A percentile compares a stretch with the other conserved stretches of the same genome.
Conservation (phyloP, 1,140 invertebrate genomes). For the Musca vetustissima region DNA sequence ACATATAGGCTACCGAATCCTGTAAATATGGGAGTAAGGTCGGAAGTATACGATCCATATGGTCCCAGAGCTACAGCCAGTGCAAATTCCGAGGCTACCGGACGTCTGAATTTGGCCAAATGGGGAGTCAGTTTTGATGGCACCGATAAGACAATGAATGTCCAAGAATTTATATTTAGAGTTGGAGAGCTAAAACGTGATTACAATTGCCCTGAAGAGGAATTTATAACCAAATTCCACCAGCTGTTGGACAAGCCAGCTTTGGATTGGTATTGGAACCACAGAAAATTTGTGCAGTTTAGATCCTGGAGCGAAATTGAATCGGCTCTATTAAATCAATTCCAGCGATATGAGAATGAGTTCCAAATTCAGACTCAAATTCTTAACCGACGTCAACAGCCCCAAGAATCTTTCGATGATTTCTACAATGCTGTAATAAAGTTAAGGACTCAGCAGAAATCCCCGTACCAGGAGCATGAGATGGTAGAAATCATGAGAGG, state of each 20-base stretch:
- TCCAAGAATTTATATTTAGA: neutral
- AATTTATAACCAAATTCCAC: neutral
- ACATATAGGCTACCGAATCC: too few species aligned
- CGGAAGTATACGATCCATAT: too few species aligned
- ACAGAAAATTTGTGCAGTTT: neutral
- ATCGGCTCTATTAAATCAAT: neutral
- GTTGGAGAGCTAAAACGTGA: neutral
- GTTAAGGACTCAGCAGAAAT: neutral
- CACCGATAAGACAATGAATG: neutral
- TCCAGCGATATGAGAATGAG: neutral
- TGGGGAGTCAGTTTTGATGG: constrained; percentile 4
- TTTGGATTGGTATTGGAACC: neutral
- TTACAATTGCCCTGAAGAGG: neutral
- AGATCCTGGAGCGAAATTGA: neutral
- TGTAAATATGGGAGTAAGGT: neutral
- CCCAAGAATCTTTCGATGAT: neutral
- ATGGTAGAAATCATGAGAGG: neutral
- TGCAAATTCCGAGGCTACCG: too few species aligned
- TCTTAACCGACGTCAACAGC: neutral
- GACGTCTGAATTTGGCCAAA: neutral
- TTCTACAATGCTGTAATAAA: neutral
- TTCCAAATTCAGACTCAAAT: neutral
- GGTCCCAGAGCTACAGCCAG: too few species aligned
- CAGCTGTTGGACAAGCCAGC: neutral
- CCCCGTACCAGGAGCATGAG: neutral